phyloP scores from a whole-genome alignment of 2,113 vertebrate species.

The Galemys pyrenaicus region DNA sequence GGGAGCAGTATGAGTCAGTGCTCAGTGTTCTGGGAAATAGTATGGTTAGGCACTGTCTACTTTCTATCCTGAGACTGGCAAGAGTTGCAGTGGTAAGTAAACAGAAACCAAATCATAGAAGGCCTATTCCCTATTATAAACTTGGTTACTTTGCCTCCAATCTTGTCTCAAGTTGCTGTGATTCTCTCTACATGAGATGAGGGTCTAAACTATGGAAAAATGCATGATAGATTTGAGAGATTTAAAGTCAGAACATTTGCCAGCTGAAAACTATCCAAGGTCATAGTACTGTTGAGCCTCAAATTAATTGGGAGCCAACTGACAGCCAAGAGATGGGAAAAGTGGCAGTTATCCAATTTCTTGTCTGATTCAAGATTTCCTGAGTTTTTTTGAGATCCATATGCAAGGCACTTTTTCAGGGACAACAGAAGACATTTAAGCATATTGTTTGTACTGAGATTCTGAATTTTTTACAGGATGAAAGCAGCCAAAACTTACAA shows the following conservation, averaged over 20 bases:
- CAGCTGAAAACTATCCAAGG: conserved; percentile 70
- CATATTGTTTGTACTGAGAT: background rate
- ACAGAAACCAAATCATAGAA: conserved; percentile 13
- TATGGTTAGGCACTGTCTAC: background rate
- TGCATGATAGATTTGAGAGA: conserved; percentile 35
- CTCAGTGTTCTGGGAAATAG: conserved; percentile 11
- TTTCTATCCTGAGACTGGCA: background rate
- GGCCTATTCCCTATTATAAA: background rate
- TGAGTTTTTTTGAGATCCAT: conserved; percentile 39
- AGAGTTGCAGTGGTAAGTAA: background rate
- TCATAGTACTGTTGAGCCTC: conserved; percentile 63
- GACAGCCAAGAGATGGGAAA: conserved; percentile 63
- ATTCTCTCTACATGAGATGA: conserved; percentile 26
- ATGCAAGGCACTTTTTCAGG: background rate
- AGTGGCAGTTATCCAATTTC: conserved; percentile 58
- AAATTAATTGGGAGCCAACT: conserved; percentile 63
- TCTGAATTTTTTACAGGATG: conserved; percentile 7
- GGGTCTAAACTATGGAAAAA: background rate
- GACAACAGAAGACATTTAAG: conserved; percentile 9
- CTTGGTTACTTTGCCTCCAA: background rate
- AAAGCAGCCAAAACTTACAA: background rate
- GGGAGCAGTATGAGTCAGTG: background rate
- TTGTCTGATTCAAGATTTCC: conserved; percentile 47
- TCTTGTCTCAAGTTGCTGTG: conserved; percentile 2
- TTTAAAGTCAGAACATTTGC: conserved; percentile 40